A percentile compares a stretch with the other conserved stretches of the same genome.
These are phyloP conservation scores for Anoplophora glabripennis DNA, from an alignment of 1,140 invertebrate species.

Conservation along the genomic window DNA sequence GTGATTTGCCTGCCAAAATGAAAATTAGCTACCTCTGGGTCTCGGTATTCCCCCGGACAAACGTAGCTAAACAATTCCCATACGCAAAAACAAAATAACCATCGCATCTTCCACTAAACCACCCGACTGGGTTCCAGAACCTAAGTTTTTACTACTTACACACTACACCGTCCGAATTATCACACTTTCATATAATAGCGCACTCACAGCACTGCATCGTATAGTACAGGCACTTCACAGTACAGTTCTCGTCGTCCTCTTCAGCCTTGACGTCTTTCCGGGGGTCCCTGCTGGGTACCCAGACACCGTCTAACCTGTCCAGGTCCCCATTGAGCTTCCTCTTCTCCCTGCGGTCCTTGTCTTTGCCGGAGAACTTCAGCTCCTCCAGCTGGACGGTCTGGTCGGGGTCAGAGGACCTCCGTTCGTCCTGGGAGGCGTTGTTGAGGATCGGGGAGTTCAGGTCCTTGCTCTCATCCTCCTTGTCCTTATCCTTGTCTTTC, in stretches of 20 bases:
- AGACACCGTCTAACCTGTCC: conserved; percentile 20
- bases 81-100: too few species aligned
- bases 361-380: neutral
- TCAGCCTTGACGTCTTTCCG: conserved; percentile 20
- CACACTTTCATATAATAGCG: conserved; percentile 12
- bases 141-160: too few species aligned
- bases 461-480: neutral
- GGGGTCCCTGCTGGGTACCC: conserved; percentile 15
- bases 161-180: too few species aligned
- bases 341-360: neutral
- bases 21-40: too few species aligned
- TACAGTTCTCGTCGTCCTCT: conserved; percentile 30
- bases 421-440: neutral
- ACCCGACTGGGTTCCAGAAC: too few species aligned
- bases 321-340: neutral
- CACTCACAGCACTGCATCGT: conserved; percentile 38
- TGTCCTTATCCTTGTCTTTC: neutral
- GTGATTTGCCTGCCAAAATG: too few species aligned
- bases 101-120: too few species aligned
- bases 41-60: too few species aligned
- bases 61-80: too few species aligned
- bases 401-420: neutral
- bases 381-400: neutral
- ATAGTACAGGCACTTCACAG: conserved; percentile 36
- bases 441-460: neutral